Percentiles rank a stretch among this genome's conserved stretches.
Evolutionary conservation across 2,797 vertebrate species (phyloP).

Genomic region (Scyliorhinus canicula): DNA sequence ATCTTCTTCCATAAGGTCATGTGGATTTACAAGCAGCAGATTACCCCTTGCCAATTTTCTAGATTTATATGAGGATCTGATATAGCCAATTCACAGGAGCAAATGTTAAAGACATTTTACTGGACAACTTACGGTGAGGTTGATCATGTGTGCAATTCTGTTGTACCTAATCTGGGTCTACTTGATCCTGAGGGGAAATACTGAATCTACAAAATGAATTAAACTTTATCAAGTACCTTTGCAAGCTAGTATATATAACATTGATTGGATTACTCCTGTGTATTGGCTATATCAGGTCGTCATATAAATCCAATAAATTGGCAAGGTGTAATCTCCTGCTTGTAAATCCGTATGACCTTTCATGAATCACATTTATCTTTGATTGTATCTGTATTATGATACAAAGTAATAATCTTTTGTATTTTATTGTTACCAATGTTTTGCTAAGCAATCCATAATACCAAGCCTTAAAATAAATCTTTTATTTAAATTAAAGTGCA

Average conservation of each 20-base stretch:
- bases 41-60: too few relatives aligned
- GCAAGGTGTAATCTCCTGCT: neutral
- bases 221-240: neutral
- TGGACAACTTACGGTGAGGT: neutral
- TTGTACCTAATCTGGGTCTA: neutral
- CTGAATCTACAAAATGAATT: neutral
- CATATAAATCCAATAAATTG: neutral
- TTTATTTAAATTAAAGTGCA: neutral
- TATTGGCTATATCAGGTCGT: neutral
- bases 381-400: neutral
- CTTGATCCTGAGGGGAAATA: neutral
- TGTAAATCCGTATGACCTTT: neutral
- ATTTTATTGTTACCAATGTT: neutral
- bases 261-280: neutral
- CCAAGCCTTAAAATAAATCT: neutral
- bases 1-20: neutral
- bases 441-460: neutral
- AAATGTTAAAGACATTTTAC: neutral
- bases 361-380: neutral
- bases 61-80: too few relatives aligned
- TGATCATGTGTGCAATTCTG: neutral
- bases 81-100: too few relatives aligned
- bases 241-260: neutral
- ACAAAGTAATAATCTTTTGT: neutral
- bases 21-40: too few relatives aligned